Evolutionary conservation across 2,888 invertebrate species (phyloP), one percentile per base, ranked within the genome.

Genomic region (Creontiades dilutus): DNA sequence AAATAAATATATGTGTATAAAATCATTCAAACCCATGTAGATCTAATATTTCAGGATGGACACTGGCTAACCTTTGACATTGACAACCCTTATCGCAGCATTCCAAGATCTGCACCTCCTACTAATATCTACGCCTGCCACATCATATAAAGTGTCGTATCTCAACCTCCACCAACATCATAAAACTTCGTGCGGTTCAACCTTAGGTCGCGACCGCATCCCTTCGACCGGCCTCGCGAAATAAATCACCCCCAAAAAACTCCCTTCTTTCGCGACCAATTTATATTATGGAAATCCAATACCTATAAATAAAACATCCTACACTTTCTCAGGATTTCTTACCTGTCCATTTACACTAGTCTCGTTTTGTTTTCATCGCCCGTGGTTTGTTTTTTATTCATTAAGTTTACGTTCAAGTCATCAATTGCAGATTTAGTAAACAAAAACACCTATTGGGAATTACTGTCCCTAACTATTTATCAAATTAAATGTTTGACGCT

Each of bases 221-320:
- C 23, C 68, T 68, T 23, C 68, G 68, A 68, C 23, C 19, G 68
- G 27, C 23, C 9, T 13, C 68, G 57, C 16, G 23, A 13, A 68
- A 68, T 68, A 68, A 68, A 68, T 68, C 68, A 68, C 68, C 12
- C 11, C 23, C 61, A 19, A n/a, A 61, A 61, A n/a, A n/a, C n/a
- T 19, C n/a, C 61, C 61, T 61, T 23, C 23, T 68, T 19, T 68
- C 68, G 19, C 68, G 68, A 23, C 68, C 23, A 68, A 68, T 68
- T 68, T 68, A 68, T 68, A 23, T 68, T 68, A 68, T 68, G 68
- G 68, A 68, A 68, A 68, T 68, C 68, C 23, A 68, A 68, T 68
- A 37, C 37, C 37, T 37, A 68, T 68, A 68, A 68, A 68, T 68
- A 68, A 68, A 68, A 68, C 68, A 68, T 68, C 0, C 68, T 7